Percentiles rank a stretch among this genome's conserved stretches.
Conservation (phyloP, 2,888 invertebrate genomes). For the Phlogophora meticulosa region DNA sequence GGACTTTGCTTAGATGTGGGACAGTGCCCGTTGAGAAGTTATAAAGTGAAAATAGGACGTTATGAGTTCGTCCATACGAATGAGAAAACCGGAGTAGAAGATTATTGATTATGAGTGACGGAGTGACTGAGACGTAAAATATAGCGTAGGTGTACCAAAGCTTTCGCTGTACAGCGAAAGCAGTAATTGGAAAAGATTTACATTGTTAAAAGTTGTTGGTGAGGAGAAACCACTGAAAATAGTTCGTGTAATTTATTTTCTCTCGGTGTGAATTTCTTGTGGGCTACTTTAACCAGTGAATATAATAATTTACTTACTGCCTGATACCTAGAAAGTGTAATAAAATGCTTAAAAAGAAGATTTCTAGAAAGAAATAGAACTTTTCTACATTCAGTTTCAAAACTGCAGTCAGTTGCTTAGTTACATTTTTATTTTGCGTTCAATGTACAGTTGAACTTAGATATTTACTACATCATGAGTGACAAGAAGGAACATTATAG, state of each 20-base stretch:
- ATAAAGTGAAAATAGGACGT: neutral
- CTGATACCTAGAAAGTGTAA: neutral
- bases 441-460: too few relatives aligned
- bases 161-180: neutral
- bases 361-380: too few relatives aligned
- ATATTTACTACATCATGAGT: too few relatives aligned
- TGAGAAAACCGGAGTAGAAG: neutral
- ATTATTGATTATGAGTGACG: constrained; percentile 7
- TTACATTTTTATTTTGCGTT: too few relatives aligned
- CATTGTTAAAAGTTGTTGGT: neutral
- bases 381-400: neutral
- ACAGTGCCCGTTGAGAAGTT: neutral
- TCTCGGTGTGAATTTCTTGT: neutral
- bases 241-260: too few relatives aligned
- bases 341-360: too few relatives aligned
- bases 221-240: neutral
- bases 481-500: too few relatives aligned
- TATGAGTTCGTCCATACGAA: neutral
- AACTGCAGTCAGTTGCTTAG: neutral
- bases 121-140: neutral
- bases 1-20: neutral
- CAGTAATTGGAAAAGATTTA: neutral
- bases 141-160: too few relatives aligned
- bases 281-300: too few relatives aligned
- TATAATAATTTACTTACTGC: too few relatives aligned